These are phyloP conservation scores for Bagarius yarrelli DNA, from an alignment of 2,113 vertebrate genomes.

Conservation along the genomic window DNA sequence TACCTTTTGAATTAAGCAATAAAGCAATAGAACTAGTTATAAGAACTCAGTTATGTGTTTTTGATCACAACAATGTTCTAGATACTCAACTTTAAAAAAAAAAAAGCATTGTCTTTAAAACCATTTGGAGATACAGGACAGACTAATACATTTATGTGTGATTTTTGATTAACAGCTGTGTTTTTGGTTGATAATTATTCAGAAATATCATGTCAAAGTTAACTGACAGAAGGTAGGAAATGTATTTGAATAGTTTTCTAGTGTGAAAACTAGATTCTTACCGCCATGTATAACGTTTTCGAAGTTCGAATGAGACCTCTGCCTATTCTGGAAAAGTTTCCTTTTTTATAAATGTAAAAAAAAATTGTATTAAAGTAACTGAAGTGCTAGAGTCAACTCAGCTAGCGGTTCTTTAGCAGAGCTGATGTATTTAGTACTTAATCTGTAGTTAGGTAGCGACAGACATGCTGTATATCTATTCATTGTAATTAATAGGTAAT, in stretches of 20 bases:
- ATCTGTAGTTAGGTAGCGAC: background rate
- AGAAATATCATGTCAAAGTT: background rate
- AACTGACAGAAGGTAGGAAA: background rate
- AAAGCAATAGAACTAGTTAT: background rate
- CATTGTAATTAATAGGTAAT: background rate
- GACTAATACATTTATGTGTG: no score
- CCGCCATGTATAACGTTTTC: background rate
- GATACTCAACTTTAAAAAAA: no score
- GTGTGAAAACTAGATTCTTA: background rate
- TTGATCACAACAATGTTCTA: no score
- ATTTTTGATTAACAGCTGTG: no score
- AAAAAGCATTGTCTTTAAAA: no score
- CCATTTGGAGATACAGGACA: no score
- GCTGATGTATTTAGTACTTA: background rate
- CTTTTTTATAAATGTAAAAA: no score
- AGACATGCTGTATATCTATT: no score
- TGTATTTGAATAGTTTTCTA: background rate
- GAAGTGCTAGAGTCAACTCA: background rate
- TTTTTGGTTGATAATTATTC: background rate
- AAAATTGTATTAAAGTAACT: no score
- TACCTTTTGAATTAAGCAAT: background rate
- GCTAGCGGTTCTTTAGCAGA: background rate
- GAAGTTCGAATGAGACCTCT: background rate
- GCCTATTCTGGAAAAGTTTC: no score
- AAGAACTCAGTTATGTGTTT: no score